Conservation (phyloP, 1,140 invertebrate species). For the Oryctes rhinoceros region DNA sequence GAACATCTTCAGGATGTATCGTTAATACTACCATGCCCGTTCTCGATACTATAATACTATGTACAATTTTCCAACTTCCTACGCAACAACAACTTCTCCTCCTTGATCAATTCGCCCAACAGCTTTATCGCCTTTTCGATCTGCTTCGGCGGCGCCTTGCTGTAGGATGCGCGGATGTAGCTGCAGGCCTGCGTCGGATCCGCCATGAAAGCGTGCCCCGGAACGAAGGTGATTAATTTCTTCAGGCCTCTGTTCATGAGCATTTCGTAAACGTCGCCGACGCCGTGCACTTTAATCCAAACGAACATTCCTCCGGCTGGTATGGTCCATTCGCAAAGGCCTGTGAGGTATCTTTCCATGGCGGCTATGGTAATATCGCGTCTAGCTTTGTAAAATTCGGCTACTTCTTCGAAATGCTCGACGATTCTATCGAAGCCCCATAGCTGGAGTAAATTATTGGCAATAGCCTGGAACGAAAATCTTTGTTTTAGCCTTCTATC, state of each 20-base stretch:
- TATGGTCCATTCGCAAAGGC: conserved; percentile 71
- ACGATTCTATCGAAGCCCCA: conserved; percentile 71
- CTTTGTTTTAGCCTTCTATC: conserved; percentile 35
- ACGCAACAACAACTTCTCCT: conserved; percentile 60
- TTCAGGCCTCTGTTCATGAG: conserved; percentile 70
- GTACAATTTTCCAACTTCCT: conserved; percentile 57
- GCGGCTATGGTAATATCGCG: conserved; percentile 70
- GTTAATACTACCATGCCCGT: not conserved
- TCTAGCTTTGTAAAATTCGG: conserved; percentile 71
- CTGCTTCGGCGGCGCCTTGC: conserved; percentile 69
- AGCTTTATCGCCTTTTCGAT: conserved; percentile 66
- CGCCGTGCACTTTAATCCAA: conserved; percentile 75
- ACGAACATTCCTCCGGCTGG: conserved; percentile 81
- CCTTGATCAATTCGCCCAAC: conserved; percentile 62
- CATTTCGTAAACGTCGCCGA: conserved; percentile 77
- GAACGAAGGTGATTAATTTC: conserved; percentile 72
- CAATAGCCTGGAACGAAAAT: conserved; percentile 66
- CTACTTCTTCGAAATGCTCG: conserved; percentile 68
- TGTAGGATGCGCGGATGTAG: conserved; percentile 74
- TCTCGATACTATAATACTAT: conserved; percentile 35
- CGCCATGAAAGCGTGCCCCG: conserved; percentile 74
- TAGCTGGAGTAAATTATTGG: conserved; percentile 68
- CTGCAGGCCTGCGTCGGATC: conserved; percentile 68
- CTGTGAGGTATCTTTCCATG: conserved; percentile 71
- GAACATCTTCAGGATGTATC: not conserved